Base-by-base conservation (phyloP, 1,140 invertebrate species). In the Pogonomyrmex barbatus region DNA sequence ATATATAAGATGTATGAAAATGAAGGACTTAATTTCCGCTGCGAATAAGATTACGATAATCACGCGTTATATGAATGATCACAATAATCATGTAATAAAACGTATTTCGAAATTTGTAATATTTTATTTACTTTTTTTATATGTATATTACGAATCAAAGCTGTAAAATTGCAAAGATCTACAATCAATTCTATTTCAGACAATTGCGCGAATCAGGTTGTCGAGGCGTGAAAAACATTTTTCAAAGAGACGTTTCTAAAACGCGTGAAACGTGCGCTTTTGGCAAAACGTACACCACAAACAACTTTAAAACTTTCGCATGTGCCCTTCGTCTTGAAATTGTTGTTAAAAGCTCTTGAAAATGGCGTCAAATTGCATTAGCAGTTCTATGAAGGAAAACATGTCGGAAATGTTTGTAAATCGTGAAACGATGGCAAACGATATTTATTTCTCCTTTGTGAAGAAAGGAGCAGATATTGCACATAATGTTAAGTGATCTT, bases 211-310 rank as follows among this genome's bases (percentile, higher is more conserved):
- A 14, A 56, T 73, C 70, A 12, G n/a, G 36, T 39, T 39, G 10
- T 82, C 10, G 30, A 70, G 71, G 42, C 14, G 36, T 58, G 52
- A 73, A 42, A 73, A 60, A 47, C 4, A 77, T 78, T 84, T 78
- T 85, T n/a, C 36, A 85, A 9, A 12, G 36, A 36, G 50, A 33
- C 47, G 17, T 65, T 77, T 78, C 47, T 39, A 52, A 77, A n/a
- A 65, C 9, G 14, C 17, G 82, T 12, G 36, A 77, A 85, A 65
- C 73, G 45, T 62, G 58, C 14, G 47, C 12, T 63, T 78, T 47
- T 45, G 33, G 42, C 58, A 36, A 63, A 78, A 78, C 60, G 60
- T 65, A 14, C 9, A 47, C 8, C 45, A 3, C 6, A n/a, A 10
- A 24, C 17, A 58, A 12, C n/a, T 50, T 62, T 36, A 12, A 77